These are phyloP conservation scores for Drosophila tristis DNA, from an alignment of 1,140 invertebrate species.

Conservation along the genomic window DNA sequence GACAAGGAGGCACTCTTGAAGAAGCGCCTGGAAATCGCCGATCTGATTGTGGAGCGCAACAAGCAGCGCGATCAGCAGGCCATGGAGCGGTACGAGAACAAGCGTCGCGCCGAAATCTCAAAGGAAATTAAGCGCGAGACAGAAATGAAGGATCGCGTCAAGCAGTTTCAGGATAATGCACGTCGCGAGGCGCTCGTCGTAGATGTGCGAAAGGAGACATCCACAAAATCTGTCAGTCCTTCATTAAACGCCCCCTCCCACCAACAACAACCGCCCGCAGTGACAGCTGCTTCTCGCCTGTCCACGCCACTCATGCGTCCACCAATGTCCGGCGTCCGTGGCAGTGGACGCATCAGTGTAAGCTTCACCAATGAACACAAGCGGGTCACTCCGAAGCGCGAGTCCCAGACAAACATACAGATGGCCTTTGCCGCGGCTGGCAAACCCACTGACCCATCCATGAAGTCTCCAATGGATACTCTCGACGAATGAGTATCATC, in stretches of 20 bases:
- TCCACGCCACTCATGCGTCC: conserved; percentile 64
- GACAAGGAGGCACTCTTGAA: conserved; percentile 65
- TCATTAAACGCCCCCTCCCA: conserved; percentile 21
- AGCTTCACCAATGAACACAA: conserved; percentile 66
- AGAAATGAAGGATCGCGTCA: conserved; percentile 74
- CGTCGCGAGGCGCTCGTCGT: conserved; percentile 73
- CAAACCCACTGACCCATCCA: conserved; percentile 16
- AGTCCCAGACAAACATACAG: conserved; percentile 68
- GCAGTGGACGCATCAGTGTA: conserved; percentile 63
- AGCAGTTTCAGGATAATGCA: conserved; percentile 70
- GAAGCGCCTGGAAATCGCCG: conserved; percentile 76
- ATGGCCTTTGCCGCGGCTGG: conserved; percentile 57
- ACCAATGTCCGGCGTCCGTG: conserved; percentile 63
- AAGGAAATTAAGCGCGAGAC: conserved; percentile 75
- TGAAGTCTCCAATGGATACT: conserved; percentile 34
- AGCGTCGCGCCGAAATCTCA: conserved; percentile 71
- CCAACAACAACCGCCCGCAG: conserved; percentile 20
- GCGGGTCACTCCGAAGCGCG: conserved; percentile 69
- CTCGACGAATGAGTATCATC: conserved; percentile 16
- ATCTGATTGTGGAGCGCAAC: conserved; percentile 76
- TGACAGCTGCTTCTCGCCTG: conserved; percentile 34
- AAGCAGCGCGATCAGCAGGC: conserved; percentile 77
- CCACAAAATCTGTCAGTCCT: conserved; percentile 4
- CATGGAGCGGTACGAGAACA: conserved; percentile 70
- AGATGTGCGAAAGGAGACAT: conserved; percentile 67